Evolutionary conservation across 1,140 invertebrate species (phyloP).

Genomic region (Drosophila navojoa): DNA sequence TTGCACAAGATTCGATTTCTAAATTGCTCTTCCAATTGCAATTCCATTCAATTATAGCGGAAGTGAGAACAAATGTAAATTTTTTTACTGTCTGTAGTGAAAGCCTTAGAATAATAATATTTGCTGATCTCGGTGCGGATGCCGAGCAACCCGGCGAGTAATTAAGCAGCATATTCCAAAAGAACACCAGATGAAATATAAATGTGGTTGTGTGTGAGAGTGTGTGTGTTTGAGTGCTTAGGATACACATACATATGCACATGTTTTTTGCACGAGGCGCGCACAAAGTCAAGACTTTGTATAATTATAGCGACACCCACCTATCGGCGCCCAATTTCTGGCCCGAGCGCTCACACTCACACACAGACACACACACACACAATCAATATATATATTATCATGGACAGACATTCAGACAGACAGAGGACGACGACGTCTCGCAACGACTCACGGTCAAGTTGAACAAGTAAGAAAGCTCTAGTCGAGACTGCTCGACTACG

Average conservation of each 20-base stretch:
- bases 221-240: not conserved
- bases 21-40: too few species aligned
- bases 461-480: too few species aligned
- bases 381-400: conserved; percentile 45
- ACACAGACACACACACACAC: conserved; percentile 40
- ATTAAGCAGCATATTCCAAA: conserved; percentile 21
- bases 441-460: conserved; percentile 75
- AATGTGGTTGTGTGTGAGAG: not conserved
- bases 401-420: conserved; percentile 40
- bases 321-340: conserved; percentile 76
- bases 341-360: conserved; percentile 34
- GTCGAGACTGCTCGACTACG: too few species aligned
- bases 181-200: conserved; percentile 12
- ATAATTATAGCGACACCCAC: conserved; percentile 82
- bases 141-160: conserved; percentile 5
- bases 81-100: not conserved
- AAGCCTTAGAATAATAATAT: not conserved
- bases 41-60: not conserved
- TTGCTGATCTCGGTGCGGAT: conserved; percentile 1
- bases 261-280: conserved; percentile 73
- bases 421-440: conserved; percentile 39
- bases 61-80: not conserved
- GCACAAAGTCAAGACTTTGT: conserved; percentile 77
- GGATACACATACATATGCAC: not conserved
- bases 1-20: too few species aligned